phyloP scores from a whole-genome alignment of 2,888 invertebrate genomes.

The Cremastinae sp. region DNA sequence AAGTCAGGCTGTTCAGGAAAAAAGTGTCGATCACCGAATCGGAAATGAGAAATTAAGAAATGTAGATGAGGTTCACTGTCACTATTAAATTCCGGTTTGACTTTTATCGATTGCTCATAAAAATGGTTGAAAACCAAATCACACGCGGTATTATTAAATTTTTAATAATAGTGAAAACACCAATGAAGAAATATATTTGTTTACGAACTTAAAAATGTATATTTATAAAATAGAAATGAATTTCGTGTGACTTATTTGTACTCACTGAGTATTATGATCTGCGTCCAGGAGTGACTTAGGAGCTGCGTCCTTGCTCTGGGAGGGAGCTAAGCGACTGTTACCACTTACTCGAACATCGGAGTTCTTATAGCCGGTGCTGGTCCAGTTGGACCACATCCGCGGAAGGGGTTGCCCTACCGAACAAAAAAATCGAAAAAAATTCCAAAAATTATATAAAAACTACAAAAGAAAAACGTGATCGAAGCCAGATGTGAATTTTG shows the following conservation, averaged over 20 bases:
- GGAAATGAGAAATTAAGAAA: slow-evolving; percentile 9
- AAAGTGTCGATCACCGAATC: slow-evolving; percentile 40
- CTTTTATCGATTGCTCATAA: background rate
- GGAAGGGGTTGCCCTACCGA: slow-evolving; percentile 73
- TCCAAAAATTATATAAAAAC: background rate
- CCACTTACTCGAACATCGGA: slow-evolving; percentile 72
- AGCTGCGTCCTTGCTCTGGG: slow-evolving; percentile 73
- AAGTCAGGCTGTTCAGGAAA: slow-evolving; percentile 2
- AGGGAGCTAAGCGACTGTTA: slow-evolving; percentile 77
- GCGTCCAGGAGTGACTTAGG: slow-evolving; percentile 59
- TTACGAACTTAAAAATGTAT: background rate
- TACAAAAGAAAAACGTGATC: background rate
- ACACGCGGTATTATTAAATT: too few relatives aligned
- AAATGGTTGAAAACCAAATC: too few relatives aligned
- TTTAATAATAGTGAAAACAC: too few relatives aligned
- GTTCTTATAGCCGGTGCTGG: slow-evolving; percentile 77
- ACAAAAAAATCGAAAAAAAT: slow-evolving; percentile 38
- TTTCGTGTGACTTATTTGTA: slow-evolving; percentile 19
- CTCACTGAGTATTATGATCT: slow-evolving; percentile 50
- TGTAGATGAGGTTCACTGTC: slow-evolving; percentile 44
- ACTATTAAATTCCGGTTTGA: slow-evolving; percentile 47
- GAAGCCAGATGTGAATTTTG: background rate
- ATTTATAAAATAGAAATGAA: slow-evolving; percentile 2
- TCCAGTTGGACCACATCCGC: slow-evolving; percentile 70
- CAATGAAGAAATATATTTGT: too few relatives aligned